Conservation (phyloP, 2,113 vertebrate genomes). For the Apeltes quadracus region DNA sequence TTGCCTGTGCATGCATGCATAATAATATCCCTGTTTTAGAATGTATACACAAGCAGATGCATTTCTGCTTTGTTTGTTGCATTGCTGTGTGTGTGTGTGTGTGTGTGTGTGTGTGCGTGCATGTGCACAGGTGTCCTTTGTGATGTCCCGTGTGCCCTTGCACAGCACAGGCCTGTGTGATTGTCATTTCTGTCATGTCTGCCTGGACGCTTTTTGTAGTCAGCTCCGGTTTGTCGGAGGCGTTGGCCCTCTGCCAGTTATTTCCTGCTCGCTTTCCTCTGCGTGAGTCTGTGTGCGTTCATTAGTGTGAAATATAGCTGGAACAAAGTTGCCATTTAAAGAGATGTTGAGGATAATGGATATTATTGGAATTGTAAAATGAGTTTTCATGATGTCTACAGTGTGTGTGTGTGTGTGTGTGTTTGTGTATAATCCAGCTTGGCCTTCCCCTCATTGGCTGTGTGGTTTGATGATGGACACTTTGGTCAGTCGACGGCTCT, state of each 20-base stretch:
- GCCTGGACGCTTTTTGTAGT: slow-evolving; percentile 59
- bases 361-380: slow-evolving; percentile 22
- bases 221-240: slow-evolving; percentile 57
- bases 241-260: slow-evolving; percentile 57
- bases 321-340: slow-evolving; percentile 32
- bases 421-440: slow-evolving; percentile 25
- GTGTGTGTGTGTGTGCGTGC: not conserved
- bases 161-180: slow-evolving; percentile 39
- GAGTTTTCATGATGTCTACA: slow-evolving; percentile 18
- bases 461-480: slow-evolving; percentile 58
- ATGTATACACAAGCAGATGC: not conserved
- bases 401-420: slow-evolving; percentile 7
- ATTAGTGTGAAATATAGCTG: slow-evolving; percentile 24
- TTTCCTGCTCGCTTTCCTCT: slow-evolving; percentile 55
- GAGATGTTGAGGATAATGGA: slow-evolving; percentile 23
- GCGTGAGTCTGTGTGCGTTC: slow-evolving; percentile 30
- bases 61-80: not conserved
- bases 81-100: not conserved
- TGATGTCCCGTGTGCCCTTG: slow-evolving; percentile 47
- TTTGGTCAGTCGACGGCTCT: slow-evolving; percentile 40
- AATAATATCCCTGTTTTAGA: not conserved
- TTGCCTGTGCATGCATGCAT: slow-evolving; percentile 1
- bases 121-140: slow-evolving; percentile 42
- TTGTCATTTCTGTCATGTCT: slow-evolving; percentile 70
- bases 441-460: slow-evolving; percentile 29